phyloP scores from a whole-genome alignment of 2,113 vertebrate genomes.

The Toxotes jaculatrix region DNA sequence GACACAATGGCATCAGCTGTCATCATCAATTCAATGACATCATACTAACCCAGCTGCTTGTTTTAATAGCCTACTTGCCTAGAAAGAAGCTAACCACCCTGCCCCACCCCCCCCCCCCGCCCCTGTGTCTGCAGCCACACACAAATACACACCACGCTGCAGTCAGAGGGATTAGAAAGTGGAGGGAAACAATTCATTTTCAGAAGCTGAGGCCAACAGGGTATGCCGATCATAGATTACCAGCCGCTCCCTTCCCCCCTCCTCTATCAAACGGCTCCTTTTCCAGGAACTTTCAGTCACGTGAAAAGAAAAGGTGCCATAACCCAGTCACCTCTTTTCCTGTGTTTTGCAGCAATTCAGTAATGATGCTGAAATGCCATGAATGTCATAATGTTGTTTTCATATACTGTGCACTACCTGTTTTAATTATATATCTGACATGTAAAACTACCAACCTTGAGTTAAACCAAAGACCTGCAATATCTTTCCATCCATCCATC shows the following conservation, averaged over 20 bases:
- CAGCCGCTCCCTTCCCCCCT: not conserved
- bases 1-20: conserved; percentile 37
- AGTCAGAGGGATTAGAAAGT: conserved; percentile 28
- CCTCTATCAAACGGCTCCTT: not conserved
- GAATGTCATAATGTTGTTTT: not conserved
- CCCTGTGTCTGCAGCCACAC: not conserved
- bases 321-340: not conserved
- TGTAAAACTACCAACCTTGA: not conserved
- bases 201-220: conserved; percentile 7
- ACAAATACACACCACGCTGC: conserved; percentile 4
- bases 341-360: not conserved
- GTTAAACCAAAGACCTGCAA: not conserved
- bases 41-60: conserved; percentile 2
- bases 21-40: conserved; percentile 46
- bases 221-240: conserved; percentile 17
- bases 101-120: not conserved
- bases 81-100: not conserved
- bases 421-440: not conserved
- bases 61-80: conserved; percentile 7
- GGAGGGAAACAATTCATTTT: conserved; percentile 29
- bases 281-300: not conserved
- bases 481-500: not conserved
- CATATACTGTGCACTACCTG: not conserved
- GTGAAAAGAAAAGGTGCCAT: not conserved
- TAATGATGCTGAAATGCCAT: not conserved